These are phyloP conservation scores for Antheraea mylitta DNA, from an alignment of 1,140 invertebrate species.

Conservation along the genomic window DNA sequence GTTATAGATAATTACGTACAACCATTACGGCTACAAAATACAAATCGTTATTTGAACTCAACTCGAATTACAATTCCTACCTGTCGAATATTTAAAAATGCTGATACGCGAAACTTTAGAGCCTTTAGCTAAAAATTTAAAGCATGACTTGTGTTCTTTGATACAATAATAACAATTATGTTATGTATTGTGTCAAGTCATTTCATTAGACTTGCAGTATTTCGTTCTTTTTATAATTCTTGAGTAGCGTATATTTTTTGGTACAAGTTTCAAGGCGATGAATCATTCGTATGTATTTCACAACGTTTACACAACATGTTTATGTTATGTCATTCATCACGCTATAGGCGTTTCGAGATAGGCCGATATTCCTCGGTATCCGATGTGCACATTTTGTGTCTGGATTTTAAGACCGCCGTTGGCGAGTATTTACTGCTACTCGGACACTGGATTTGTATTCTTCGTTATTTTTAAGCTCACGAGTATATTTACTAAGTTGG, in stretches of 20 bases:
- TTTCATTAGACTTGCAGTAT: constrained; percentile 4
- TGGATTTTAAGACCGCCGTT: neutral
- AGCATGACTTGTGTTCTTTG: neutral
- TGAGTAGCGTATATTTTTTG: neutral
- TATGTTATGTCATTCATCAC: neutral
- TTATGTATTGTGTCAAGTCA: too few relatives aligned
- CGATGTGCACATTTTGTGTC: neutral
- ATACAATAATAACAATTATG: neutral
- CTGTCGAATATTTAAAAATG: too few relatives aligned
- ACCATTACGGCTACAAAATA: too few relatives aligned
- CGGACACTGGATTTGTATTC: too few relatives aligned
- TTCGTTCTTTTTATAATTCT: constrained; percentile 4
- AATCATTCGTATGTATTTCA: neutral
- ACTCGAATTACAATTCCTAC: too few relatives aligned
- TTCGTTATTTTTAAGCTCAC: too few relatives aligned
- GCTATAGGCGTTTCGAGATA: neutral
- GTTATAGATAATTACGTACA: too few relatives aligned
- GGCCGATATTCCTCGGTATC: neutral
- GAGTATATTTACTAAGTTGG: too few relatives aligned
- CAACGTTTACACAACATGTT: neutral
- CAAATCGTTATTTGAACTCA: too few relatives aligned
- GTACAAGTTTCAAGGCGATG: neutral
- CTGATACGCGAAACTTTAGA: too few relatives aligned
- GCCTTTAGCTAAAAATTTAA: neutral
- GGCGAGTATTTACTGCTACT: too few relatives aligned